Percentiles rank a stretch among this genome's conserved stretches.
phyloP scores from a whole-genome alignment of 1,140 invertebrate species.

The Lasioglossum albipes region DNA sequence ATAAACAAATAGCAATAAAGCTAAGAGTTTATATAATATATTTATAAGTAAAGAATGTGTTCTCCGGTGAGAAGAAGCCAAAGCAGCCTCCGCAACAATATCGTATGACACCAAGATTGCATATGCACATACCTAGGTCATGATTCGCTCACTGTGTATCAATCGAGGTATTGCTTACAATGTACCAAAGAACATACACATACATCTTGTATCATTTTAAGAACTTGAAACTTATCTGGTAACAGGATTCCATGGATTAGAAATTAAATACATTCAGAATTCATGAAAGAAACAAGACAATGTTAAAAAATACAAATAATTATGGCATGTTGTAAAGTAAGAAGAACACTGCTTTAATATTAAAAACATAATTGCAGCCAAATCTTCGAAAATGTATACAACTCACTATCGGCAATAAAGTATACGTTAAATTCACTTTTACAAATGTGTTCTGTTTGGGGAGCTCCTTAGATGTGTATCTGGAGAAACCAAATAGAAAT shows the following conservation, averaged over 20 bases:
- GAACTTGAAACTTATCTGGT: constrained; percentile 15
- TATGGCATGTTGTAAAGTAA: constrained; percentile 27
- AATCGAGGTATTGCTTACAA: constrained; percentile 29
- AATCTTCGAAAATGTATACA: constrained; percentile 39
- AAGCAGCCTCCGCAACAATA: constrained; percentile 6
- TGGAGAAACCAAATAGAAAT: constrained; percentile 70
- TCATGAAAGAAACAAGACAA: constrained; percentile 14
- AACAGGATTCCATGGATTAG: constrained; percentile 15
- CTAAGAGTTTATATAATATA: too few species aligned
- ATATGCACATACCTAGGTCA: constrained; percentile 33
- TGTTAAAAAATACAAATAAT: constrained; percentile 20
- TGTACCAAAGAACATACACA: constrained; percentile 18
- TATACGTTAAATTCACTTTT: constrained; percentile 33
- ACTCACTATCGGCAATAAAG: constrained; percentile 18
- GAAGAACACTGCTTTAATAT: neutral
- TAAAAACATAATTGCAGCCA: constrained; percentile 23
- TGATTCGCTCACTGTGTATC: constrained; percentile 19
- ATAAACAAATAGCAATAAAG: too few species aligned
- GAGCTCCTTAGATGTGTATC: constrained; percentile 71
- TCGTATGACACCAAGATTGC: constrained; percentile 31
- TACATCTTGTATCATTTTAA: constrained; percentile 20
- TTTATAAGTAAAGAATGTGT: too few species aligned
- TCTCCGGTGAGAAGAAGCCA: too few species aligned
- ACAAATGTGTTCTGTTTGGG: constrained; percentile 66
- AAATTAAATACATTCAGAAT: constrained; percentile 35